These are phyloP conservation scores for Hydrolagus affinis DNA, from an alignment of 2,113 vertebrate genomes.

Conservation along the genomic window DNA sequence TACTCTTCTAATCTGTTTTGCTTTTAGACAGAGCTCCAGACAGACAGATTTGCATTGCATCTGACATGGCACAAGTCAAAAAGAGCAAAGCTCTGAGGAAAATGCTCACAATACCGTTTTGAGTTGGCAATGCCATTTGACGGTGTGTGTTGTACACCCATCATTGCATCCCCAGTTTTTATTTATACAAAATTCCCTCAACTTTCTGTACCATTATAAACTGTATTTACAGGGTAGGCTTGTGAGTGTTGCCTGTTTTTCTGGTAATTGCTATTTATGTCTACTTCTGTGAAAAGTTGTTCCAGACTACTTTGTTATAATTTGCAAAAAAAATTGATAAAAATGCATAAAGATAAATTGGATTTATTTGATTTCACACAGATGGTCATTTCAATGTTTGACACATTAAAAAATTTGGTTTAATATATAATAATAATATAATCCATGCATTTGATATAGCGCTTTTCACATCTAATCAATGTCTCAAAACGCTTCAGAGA, in stretches of 20 bases:
- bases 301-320: too few relatives aligned
- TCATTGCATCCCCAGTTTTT: not conserved
- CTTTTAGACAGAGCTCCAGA: not conserved
- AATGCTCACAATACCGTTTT: not conserved
- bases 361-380: too few relatives aligned
- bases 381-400: too few relatives aligned
- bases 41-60: not conserved
- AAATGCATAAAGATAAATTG: too few relatives aligned
- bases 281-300: not conserved
- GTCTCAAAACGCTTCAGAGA: too few relatives aligned
- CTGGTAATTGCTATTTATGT: not conserved
- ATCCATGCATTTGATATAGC: too few relatives aligned
- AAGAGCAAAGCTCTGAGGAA: not conserved
- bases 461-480: too few relatives aligned
- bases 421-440: too few relatives aligned
- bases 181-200: not conserved
- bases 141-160: not conserved
- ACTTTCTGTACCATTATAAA: not conserved
- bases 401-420: too few relatives aligned
- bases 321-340: too few relatives aligned
- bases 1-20: slow-evolving; percentile 1
- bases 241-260: not conserved
- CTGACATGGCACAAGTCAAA: not conserved
- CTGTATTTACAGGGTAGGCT: not conserved
- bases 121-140: too few relatives aligned